Evolutionary conservation across 1,140 invertebrate genomes (phyloP).

Genomic region (Trichomalopsis sarcophagae): DNA sequence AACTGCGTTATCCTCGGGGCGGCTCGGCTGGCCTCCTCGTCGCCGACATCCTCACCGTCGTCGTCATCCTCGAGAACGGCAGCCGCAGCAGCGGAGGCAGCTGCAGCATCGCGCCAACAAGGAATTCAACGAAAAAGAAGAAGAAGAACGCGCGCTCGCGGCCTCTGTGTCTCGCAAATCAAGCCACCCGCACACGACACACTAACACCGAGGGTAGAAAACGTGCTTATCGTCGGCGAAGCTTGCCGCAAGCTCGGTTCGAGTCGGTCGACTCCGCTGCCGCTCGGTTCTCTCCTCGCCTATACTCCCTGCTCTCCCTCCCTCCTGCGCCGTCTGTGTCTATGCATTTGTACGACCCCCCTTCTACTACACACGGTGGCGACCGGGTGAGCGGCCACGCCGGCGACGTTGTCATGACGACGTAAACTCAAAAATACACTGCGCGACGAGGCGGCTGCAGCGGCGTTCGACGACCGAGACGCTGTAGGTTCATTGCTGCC

Average conservation of each 20-base stretch:
- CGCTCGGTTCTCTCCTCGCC: neutral
- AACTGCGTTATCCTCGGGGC: neutral
- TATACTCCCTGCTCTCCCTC: neutral
- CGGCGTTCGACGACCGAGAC: conserved; percentile 20
- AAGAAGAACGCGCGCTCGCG: conserved; percentile 5
- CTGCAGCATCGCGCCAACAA: neutral
- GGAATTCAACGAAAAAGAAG: neutral
- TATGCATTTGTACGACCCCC: conserved; percentile 30
- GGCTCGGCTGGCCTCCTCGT: conserved; percentile 44
- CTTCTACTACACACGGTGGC: conserved; percentile 49
- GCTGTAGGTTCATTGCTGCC: neutral
- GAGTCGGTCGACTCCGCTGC: conserved; percentile 58
- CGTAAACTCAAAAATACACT: conserved; percentile 67
- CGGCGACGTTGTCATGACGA: conserved; percentile 63
- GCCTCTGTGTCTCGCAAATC: conserved; percentile 59
- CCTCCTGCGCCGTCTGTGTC: neutral
- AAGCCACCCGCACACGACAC: conserved; percentile 67
- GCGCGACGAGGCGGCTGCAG: conserved; percentile 49
- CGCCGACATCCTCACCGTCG: neutral
- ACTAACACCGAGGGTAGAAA: conserved; percentile 72
- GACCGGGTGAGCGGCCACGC: conserved; percentile 1
- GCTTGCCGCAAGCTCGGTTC: conserved; percentile 63
- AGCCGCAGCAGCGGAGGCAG: neutral
- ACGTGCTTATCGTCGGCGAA: conserved; percentile 71
- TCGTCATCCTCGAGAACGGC: too few species aligned